phyloP scores from a whole-genome alignment of 2,113 vertebrate genomes.

The Probosciger aterrimus region DNA sequence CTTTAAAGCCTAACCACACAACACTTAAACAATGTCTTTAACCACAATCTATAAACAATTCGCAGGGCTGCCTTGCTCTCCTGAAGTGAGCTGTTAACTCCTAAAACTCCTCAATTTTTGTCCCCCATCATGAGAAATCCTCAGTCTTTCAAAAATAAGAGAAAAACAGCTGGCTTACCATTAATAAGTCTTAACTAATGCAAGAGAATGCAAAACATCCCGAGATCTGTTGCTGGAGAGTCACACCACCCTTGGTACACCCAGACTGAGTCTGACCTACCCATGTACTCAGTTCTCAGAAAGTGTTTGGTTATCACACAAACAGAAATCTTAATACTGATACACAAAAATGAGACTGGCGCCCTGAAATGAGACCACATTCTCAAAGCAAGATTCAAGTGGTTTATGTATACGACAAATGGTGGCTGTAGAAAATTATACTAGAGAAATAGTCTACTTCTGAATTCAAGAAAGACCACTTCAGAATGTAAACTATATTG shows the following conservation, averaged over 20 bases:
- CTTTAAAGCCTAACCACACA: not conserved
- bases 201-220: not conserved
- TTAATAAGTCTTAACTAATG: not conserved
- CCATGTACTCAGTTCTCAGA: too few relatives aligned
- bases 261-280: fast-evolving
- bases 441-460: not conserved
- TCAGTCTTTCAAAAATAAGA: not conserved
- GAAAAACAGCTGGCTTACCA: not conserved
- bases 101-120: not conserved
- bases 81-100: not conserved
- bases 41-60: not conserved
- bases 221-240: not conserved
- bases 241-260: not conserved
- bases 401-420: not conserved
- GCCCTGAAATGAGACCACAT: not conserved
- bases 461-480: not conserved
- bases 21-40: not conserved
- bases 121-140: not conserved
- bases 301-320: not conserved
- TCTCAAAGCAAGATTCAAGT: not conserved
- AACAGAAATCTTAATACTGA: not conserved
- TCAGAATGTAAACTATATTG: not conserved
- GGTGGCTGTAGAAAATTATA: not conserved
- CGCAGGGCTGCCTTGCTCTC: not conserved
- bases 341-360: not conserved